These are phyloP conservation scores for Oscheius sp. DNA, from an alignment of 1,140 invertebrate species.

Conservation along the genomic window DNA sequence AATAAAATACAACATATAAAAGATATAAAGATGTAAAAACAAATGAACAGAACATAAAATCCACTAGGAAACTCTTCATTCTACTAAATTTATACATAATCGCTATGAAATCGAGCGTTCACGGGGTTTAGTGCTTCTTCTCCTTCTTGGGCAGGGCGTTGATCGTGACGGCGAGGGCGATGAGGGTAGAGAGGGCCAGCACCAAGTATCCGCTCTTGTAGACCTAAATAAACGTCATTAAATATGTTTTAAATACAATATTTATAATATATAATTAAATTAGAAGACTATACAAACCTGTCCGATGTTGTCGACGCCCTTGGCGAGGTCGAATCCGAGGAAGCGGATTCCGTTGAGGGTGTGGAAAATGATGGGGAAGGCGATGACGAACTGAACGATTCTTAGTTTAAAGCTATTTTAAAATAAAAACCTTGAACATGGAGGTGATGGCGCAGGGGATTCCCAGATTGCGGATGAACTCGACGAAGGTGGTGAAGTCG, in stretches of 20 bases:
- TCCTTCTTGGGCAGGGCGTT: conserved; percentile 38
- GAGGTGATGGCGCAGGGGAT: conserved; percentile 45
- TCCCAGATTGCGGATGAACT: conserved; percentile 47
- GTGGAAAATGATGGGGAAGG: conserved; percentile 56
- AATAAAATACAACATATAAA: neutral
- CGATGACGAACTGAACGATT: conserved; percentile 47
- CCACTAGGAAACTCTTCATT: conserved; percentile 17
- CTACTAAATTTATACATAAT: conserved; percentile 10
- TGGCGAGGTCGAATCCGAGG: conserved; percentile 56
- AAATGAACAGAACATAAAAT: neutral
- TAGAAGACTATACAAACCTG: conserved; percentile 16
- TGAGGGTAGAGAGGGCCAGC: conserved; percentile 47
- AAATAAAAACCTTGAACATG: conserved; percentile 42
- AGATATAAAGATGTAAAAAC: neutral
- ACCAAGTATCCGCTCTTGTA: conserved; percentile 51
- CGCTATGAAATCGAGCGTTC: neutral
- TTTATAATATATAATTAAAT: no score
- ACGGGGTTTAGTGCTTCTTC: conserved; percentile 25
- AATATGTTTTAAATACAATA: neutral
- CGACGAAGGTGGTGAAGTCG: conserved; percentile 50
- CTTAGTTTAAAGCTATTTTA: neutral
- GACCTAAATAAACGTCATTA: conserved; percentile 17
- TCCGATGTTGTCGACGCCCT: conserved; percentile 49
- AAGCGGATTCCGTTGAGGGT: conserved; percentile 54
- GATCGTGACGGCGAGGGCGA: conserved; percentile 46